Base-by-base conservation (phyloP, 2,888 invertebrate species). In the Agrotis exclamationis region DNA sequence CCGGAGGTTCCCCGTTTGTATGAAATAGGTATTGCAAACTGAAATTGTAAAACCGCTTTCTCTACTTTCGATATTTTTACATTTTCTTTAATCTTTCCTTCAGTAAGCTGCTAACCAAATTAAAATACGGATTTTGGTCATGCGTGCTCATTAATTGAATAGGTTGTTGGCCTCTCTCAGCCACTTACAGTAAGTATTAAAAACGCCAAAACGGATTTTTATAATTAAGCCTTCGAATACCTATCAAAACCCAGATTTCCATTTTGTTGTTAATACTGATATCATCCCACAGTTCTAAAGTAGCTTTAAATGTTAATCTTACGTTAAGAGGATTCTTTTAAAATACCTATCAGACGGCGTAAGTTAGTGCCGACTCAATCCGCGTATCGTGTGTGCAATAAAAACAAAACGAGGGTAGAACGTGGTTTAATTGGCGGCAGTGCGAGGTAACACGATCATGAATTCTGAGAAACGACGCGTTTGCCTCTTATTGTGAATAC, bases 351-450 rank as follows among this genome's bases (percentile, higher is more conserved):
- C 80, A 80, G 81, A 67, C 74, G 63, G 60, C 74, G 80, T 80
- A 79, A 77, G 79, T 80, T 79, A 82, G 77, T 80, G 84, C 86
- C 80, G 86, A 84, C 84, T 86, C 79, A 85, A 87, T 86, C 82
- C 85, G 83, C 85, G 83, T 87, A 88, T 90, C 82, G 86, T 86
- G 85, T 89, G 85, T 86, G 85, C 85, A 90, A 89, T 91, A 82
- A 90, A 90, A 91, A 88, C 84, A 90, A 90, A 90, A 86, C 53
- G 68, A 80, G 78, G 86, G 86, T 86, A 82, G 81, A 85, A 86
- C 85, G 83, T 74, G 84, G 86, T 92, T 93, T 93, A 93, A 93
- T 93, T 93, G 93, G 93, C 92, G 86, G 84, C 85, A 84, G 85
- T 87, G 85, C 87, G 83, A 83, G 74, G 87, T 87, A 85, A 86